Base-by-base conservation (phyloP, 2,113 vertebrate species). In the Garra rufa region DNA sequence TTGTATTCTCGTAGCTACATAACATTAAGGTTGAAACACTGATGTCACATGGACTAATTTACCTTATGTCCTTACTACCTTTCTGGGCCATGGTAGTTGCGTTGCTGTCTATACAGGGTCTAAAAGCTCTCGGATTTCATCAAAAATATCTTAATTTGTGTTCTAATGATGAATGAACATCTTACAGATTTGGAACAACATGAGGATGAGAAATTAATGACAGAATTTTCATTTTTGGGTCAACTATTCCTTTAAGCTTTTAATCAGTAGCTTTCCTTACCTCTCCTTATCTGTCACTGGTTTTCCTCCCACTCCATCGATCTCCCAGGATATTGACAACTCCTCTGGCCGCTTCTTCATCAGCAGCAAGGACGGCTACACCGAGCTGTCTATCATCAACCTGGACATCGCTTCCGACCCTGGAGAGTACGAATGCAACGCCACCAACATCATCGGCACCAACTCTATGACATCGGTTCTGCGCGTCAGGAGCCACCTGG, bases 401-500 rank as follows among this genome's bases (percentile, higher is more conserved):
- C 96, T 99, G 84, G 95, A 99, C 89, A 97, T 99, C 55, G 88
- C 43, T 0, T 89, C 93, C 30, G 98, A 99, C 86, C 97, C 97
- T 0, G 98, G 98, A 78, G 96, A 95, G 89, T 99, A 99, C 86
- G 89, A 94, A 17, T 99, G 98, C 92, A 99, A 98, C 0, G 98
- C 98, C 50, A 97, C 96, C 92, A 99, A 98, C 93, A 82, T 91
- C 50, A 89, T 97, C 1, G 96, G 96, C 91, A 88, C 87, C 0
- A 5, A 50, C 3, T 90, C 92, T 0, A 93, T 95, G 76, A 92
- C 86, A 77, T 97, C 95, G 67, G 93, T 98, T 90, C 93, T 99
- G 87, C 96, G 98, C 61, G 98, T 99, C 24, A 98, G 98, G 92
- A 99, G 97, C 91, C 95, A 95, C 89, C 91, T 99, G 92, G 98